These are phyloP conservation scores for Tetragonula clypearis DNA, from an alignment of 1,140 invertebrate species.

Conservation along the genomic window DNA sequence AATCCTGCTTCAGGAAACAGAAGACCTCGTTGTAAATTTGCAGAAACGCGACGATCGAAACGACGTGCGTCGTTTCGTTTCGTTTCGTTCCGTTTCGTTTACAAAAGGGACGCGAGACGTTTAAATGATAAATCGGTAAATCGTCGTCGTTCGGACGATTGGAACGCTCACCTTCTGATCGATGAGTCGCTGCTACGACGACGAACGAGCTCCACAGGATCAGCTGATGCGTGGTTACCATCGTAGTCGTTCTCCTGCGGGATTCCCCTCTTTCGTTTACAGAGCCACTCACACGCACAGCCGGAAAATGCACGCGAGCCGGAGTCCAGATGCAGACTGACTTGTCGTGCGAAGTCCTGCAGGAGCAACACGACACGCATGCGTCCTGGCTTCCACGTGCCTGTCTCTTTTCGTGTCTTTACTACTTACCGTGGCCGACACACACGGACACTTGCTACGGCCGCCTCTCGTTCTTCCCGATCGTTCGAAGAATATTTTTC, in stretches of 20 bases:
- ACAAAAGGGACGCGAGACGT: too few species aligned
- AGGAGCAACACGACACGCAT: slow-evolving; percentile 77
- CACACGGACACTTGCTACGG: slow-evolving; percentile 39
- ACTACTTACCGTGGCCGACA: slow-evolving; percentile 39
- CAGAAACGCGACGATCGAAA: too few species aligned
- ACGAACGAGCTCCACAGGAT: slow-evolving; percentile 52
- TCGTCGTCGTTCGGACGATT: not conserved
- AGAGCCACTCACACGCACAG: slow-evolving; percentile 57
- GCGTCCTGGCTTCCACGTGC: slow-evolving; percentile 73
- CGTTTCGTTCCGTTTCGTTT: too few species aligned
- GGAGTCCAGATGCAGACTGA: slow-evolving; percentile 75
- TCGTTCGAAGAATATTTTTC: not conserved
- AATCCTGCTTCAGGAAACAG: too few species aligned
- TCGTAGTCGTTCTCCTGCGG: slow-evolving; percentile 55
- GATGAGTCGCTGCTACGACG: slow-evolving; percentile 46
- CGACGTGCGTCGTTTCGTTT: too few species aligned
- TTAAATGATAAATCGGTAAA: too few species aligned
- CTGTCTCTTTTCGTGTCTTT: slow-evolving; percentile 67
- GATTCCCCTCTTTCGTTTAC: slow-evolving; percentile 25
- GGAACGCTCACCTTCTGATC: slow-evolving; percentile 57
- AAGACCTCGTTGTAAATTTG: too few species aligned
- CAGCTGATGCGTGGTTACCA: slow-evolving; percentile 56
- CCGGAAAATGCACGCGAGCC: slow-evolving; percentile 66
- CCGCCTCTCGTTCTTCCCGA: slow-evolving; percentile 31
- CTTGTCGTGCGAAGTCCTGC: slow-evolving; percentile 69